A percentile compares a stretch with the other conserved stretches of the same genome.
phyloP scores from a whole-genome alignment of 2,797 vertebrate genomes.

The Erethizon dorsatum region DNA sequence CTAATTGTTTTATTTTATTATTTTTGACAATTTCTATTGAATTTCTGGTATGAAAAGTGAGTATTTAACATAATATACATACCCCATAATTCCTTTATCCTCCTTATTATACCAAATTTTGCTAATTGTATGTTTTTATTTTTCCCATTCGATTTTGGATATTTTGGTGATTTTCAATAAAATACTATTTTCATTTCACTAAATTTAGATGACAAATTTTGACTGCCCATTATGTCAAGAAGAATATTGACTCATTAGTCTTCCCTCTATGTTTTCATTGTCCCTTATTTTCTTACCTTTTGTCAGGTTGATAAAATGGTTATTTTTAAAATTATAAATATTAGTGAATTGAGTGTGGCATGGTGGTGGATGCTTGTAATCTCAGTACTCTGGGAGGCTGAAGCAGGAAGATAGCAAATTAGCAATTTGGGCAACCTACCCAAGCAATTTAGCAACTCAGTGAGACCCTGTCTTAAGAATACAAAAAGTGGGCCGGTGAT shows the following conservation, averaged over 20 bases:
- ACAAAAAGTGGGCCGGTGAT: too few relatives aligned
- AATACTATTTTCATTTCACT: neutral
- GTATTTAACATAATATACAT: neutral
- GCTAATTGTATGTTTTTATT: neutral
- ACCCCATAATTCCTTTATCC: neutral
- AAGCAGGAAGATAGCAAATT: too few relatives aligned
- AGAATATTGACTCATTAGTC: neutral
- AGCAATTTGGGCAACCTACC: too few relatives aligned
- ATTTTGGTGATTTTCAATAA: slow-evolving; percentile 9
- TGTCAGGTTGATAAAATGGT: neutral
- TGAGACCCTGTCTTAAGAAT: too few relatives aligned
- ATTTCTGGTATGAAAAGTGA: neutral
- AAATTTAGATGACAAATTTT: neutral
- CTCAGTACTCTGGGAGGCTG: too few relatives aligned
- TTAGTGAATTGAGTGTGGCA: neutral
- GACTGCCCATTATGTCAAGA: neutral
- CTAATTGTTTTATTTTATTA: neutral
- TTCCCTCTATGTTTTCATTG: neutral
- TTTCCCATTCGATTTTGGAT: neutral
- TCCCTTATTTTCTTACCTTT: neutral
- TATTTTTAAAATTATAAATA: neutral
- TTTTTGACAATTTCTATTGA: neutral
- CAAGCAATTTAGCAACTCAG: too few relatives aligned
- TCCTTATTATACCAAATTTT: neutral
- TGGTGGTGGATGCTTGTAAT: neutral